These are phyloP conservation scores for Pristionchus exspectatus DNA, from an alignment of 2,888 invertebrate genomes.

Conservation along the genomic window DNA sequence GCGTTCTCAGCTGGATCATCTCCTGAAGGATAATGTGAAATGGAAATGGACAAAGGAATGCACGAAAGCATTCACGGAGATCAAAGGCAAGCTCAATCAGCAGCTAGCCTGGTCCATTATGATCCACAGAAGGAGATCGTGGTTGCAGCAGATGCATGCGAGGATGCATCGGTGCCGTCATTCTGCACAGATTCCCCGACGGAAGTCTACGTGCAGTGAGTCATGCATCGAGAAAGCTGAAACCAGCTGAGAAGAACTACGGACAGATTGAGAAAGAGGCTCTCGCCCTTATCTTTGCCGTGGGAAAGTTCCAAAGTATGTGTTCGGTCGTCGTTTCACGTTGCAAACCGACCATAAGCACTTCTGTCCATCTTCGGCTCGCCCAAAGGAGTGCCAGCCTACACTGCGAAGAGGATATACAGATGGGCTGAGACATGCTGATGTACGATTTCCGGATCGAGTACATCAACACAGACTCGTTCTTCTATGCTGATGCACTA, in stretches of 20 bases:
- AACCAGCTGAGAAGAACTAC: too few relatives aligned
- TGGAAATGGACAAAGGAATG: too few relatives aligned
- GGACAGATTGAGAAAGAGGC: constrained; percentile 60
- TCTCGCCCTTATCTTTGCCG: constrained; percentile 55
- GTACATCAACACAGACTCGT: constrained; percentile 52
- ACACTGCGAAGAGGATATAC: constrained; percentile 44
- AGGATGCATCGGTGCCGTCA: background rate
- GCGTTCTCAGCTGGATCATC: background rate
- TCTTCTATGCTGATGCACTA: constrained; percentile 30
- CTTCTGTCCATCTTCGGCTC: constrained; percentile 58
- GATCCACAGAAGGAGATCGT: constrained; percentile 44
- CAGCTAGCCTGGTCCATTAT: background rate
- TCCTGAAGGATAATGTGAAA: too few relatives aligned
- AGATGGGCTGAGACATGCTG: constrained; percentile 57
- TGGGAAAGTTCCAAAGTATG: constrained; percentile 58
- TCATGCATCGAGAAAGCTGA: constrained; percentile 32
- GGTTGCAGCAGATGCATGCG: constrained; percentile 47
- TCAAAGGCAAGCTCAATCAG: too few relatives aligned
- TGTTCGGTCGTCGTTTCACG: constrained; percentile 56
- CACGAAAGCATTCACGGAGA: too few relatives aligned
- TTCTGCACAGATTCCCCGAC: constrained; percentile 27
- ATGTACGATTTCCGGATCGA: constrained; percentile 55
- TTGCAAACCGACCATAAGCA: constrained; percentile 59
- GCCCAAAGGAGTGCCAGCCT: constrained; percentile 52
- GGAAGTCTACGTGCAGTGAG: constrained; percentile 54